These are phyloP conservation scores for Eugnorisma glareosa DNA, from an alignment of 2,888 invertebrate genomes.

Conservation along the genomic window DNA sequence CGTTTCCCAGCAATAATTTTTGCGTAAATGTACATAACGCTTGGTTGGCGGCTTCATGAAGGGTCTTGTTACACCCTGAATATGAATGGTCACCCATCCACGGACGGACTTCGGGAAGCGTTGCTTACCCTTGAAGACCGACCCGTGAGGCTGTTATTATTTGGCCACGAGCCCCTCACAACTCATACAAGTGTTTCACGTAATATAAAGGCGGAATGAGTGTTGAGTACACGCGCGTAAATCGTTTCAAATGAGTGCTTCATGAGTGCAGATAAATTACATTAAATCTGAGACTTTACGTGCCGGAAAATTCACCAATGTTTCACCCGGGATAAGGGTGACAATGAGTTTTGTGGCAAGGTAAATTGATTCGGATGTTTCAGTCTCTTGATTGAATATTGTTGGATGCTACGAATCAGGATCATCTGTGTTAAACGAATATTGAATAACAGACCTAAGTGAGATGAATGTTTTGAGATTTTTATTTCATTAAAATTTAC, in stretches of 20 bases:
- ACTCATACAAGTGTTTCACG: conserved; percentile 60
- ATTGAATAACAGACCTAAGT: not conserved
- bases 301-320: conserved; percentile 82
- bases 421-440: not conserved
- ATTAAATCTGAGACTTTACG: conserved; percentile 82
- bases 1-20: too few relatives aligned
- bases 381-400: not conserved
- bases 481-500: not conserved
- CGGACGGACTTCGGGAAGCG: not conserved
- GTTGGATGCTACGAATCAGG: not conserved
- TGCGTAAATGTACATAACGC: too few relatives aligned
- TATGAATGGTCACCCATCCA: not conserved
- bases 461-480: not conserved
- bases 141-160: not conserved
- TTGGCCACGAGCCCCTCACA: not conserved
- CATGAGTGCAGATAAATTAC: conserved; percentile 86
- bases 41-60: too few relatives aligned
- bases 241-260: conserved; percentile 83
- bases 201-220: conserved; percentile 60
- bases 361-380: conserved; percentile 22
- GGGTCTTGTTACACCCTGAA: too few relatives aligned
- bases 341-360: conserved; percentile 48
- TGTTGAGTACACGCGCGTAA: conserved; percentile 76
- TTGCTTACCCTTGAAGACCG: not conserved
- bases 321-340: conserved; percentile 70